Evolutionary conservation across 2,797 vertebrate species (phyloP).

Genomic region (Syngnathus acus): DNA sequence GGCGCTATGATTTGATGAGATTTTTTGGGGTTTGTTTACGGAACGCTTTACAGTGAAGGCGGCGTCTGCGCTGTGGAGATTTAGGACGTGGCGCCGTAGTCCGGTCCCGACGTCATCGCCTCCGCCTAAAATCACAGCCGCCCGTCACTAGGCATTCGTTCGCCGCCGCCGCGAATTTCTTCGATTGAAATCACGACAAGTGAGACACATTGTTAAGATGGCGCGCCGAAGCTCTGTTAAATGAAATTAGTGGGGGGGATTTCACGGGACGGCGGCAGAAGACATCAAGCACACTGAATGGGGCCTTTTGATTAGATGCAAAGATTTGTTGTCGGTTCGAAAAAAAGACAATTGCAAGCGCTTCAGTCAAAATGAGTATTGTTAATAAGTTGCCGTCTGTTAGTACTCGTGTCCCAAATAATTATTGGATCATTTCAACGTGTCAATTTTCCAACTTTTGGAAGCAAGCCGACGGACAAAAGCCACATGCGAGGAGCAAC

Average conservation of each 20-base stretch:
- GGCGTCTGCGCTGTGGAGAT: constrained; percentile 42
- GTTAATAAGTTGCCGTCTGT: too few relatives aligned
- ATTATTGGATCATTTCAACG: neutral
- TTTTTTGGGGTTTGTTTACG: constrained; percentile 47
- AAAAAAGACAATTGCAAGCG: too few relatives aligned
- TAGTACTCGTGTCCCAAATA: neutral
- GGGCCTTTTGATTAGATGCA: too few relatives aligned
- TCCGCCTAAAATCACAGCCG: constrained; percentile 66
- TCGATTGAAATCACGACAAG: neutral
- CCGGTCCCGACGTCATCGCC: constrained; percentile 33
- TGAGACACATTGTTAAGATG: too few relatives aligned
- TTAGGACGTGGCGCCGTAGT: constrained; percentile 57
- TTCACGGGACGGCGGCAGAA: too few relatives aligned
- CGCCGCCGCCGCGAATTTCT: neutral
- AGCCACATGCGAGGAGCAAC: neutral
- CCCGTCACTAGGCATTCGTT: constrained; percentile 42
- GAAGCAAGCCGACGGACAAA: neutral
- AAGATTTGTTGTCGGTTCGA: too few relatives aligned
- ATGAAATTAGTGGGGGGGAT: too few relatives aligned
- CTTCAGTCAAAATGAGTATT: too few relatives aligned
- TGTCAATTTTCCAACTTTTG: too few relatives aligned
- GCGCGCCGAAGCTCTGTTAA: too few relatives aligned
- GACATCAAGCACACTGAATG: too few relatives aligned
- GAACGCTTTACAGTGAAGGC: constrained; percentile 9
- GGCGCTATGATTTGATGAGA: constrained; percentile 48